Base-by-base conservation (phyloP, 2,797 vertebrate genomes). In the Hypotaenidia philippensis region DNA sequence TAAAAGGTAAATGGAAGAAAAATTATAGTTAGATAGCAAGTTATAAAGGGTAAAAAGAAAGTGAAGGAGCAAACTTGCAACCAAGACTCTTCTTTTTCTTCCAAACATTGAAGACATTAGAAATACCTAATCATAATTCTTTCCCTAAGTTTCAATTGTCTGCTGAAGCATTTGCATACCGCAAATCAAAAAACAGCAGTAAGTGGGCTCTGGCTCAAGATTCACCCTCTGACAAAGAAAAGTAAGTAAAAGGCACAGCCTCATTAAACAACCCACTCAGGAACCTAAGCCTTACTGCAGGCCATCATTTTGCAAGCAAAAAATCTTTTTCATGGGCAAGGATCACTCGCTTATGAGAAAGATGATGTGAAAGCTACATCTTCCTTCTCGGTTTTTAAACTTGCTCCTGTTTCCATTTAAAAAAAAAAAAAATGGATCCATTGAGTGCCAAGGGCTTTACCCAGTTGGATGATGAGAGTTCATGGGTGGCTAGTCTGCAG, bases 401-500 rank as follows among this genome's bases (percentile, higher is more conserved):
- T 72, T 18, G 0, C 4, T 59, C 41, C 16, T 66, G 16, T 66
- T 61, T 56, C 53, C 32, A 44, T n/a, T 52, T 38, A 44, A 44
- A 44, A 44, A 21, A 63, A 63, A 69, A 63, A 69, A 61, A 66
- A 9, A 44, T 8, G 15, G 66, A 86, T 40, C 31, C 55, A 22
- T 10, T 6, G 29, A 79, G 56, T 83, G 81, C 81, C 88, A 95
- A 92, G 47, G 83, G 68, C 38, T 87, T 94, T 56, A 23, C 56
- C 63, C 81, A 85, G 75, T 38, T 83, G 83, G 88, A 90, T 26
- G n/a, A 69, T 0, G 19, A 49, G 47, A 55, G 49, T 83, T 92
- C 79, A 83, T 81, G 93, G 92, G 82, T 83, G 87, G 87, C 57
- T 93, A 10, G 47, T 72, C 89, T 65, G 93, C 87, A 85, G 86